Base-by-base conservation (phyloP, 2,797 vertebrate genomes). In the Muscicapa striata region DNA sequence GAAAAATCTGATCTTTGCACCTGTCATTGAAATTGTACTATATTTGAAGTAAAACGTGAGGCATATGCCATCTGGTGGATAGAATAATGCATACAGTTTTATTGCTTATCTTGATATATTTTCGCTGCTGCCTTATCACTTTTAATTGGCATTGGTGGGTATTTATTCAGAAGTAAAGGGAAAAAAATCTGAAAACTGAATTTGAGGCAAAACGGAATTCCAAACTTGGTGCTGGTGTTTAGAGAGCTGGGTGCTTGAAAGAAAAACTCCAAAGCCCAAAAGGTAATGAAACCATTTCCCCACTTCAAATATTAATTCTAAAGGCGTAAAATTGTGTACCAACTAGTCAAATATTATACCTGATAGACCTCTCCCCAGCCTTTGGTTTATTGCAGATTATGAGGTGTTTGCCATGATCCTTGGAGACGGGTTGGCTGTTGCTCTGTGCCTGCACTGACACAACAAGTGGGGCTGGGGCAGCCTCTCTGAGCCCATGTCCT, bases 31-130 rank as follows among this genome's bases (percentile, higher is more conserved):
- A 61, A 16, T 46, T 63, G 52, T 23, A 46, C 16, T 77, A 1
- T 43, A 57, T 59, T 83, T 86, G 41, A 78, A 84, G 40, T 69
- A 83, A 93, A 87, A 63, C 36, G 91, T 92, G 94, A 90, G 62
- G 26, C 61, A 32, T 84, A 18, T 95, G 92, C 96, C 97, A 94
- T 92, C 97, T 97, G 79, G 93, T 96, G 97, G 96, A 89, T 85
- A 83, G 72, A 88, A 67, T 26, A 66, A 36, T 84, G 70, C 54
- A 57, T 85, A 74, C 93, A 90, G 40, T 38, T 92, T 77, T 74
- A 27, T 74, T 92, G 29, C 15, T 76, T 58, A 63, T 55, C 21
- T 52, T n/a, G 20, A 9, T 80, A 4, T 15, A 32, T 59, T 88
- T 83, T 88, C 32, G 58, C 1, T 81, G 48, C 32, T 59, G 13